These are phyloP conservation scores for Hippasteria phrygiana DNA, from an alignment of 53 echinoderm and acorn worm genomes.

Conservation along the genomic window DNA sequence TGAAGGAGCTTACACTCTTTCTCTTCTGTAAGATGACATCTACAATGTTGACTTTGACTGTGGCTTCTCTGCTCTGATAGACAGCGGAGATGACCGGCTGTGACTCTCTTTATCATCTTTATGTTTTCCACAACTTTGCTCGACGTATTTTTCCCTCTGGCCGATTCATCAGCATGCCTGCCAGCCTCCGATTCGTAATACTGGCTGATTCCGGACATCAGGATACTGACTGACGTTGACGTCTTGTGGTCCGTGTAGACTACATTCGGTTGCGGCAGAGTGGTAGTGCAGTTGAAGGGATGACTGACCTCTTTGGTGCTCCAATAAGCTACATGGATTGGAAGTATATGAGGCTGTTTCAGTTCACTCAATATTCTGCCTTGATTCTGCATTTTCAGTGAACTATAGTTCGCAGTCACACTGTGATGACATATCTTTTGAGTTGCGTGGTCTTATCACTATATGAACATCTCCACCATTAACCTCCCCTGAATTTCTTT, in stretches of 20 bases:
- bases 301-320: no score
- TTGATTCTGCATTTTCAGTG: no score
- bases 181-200: not conserved
- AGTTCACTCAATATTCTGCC: no score
- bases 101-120: not conserved
- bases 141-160: not conserved
- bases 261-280: constrained; percentile 4
- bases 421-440: no score
- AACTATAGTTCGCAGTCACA: no score
- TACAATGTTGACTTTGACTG: constrained; percentile 1
- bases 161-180: not conserved
- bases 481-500: no score
- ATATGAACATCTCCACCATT: no score
- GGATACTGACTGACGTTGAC: not conserved
- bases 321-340: no score
- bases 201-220: not conserved
- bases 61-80: not conserved
- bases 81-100: not conserved
- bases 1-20: constrained; percentile 13
- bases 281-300: not conserved
- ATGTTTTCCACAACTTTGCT: not conserved
- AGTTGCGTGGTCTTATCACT: no score
- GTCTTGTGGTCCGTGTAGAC: not conserved
- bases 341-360: no score
- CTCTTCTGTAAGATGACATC: not conserved